Percentiles rank a stretch among this genome's conserved stretches.
Evolutionary conservation across 1,140 invertebrate genomes (phyloP).

Genomic region (Cotesia glomerata): DNA sequence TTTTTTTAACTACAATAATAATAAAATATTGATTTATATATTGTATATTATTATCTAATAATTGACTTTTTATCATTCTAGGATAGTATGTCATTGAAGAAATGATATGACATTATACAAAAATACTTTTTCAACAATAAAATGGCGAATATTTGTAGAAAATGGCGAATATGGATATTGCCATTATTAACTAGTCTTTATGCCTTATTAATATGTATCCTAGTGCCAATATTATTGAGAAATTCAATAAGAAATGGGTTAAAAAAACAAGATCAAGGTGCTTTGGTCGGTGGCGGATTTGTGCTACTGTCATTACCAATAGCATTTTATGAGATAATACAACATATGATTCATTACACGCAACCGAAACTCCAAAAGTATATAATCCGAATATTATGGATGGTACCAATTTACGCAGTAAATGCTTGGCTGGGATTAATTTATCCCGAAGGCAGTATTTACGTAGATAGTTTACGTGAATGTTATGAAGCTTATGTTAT

Average conservation of each 20-base stretch:
- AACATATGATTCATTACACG: conserved; percentile 93
- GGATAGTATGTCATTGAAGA: no score
- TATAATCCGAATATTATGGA: conserved; percentile 96
- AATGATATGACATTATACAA: no score
- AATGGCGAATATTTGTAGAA: conserved; percentile 65
- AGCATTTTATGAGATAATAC: conserved; percentile 92
- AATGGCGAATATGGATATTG: conserved; percentile 89
- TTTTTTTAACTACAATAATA: no score
- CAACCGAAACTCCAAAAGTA: conserved; percentile 92
- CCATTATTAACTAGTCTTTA: conserved; percentile 83
- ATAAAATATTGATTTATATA: no score
- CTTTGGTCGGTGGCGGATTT: conserved; percentile 88
- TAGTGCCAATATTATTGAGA: conserved; percentile 82
- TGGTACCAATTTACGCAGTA: conserved; percentile 95
- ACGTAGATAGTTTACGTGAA: conserved; percentile 90
- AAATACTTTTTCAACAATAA: conserved; percentile 17
- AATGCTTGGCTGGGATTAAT: conserved; percentile 89
- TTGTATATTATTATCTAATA: neutral
- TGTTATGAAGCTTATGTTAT: conserved; percentile 98
- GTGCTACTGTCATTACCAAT: conserved; percentile 89
- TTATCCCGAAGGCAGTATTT: conserved; percentile 85
- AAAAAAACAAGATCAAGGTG: conserved; percentile 76
- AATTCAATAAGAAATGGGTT: conserved; percentile 77
- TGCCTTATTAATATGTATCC: conserved; percentile 78
- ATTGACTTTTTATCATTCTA: no score